Conservation (phyloP, 2,888 invertebrate species). For the Euzetes globulus region DNA sequence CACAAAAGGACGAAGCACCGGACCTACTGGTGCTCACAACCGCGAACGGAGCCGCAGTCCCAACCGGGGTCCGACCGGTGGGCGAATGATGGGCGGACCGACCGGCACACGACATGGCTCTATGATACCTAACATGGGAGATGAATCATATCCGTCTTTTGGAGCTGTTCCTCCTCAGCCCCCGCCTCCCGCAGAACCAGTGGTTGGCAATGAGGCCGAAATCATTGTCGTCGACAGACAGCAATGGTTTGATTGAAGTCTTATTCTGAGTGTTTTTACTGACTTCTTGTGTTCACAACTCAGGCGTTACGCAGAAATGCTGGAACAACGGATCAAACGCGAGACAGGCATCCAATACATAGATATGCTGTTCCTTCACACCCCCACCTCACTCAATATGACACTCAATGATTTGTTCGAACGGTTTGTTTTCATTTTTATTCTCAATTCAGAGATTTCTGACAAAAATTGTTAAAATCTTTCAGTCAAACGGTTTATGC, state of each 20-base stretch:
- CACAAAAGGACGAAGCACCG: neutral
- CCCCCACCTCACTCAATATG: slow-evolving; percentile 27
- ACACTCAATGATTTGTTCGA: slow-evolving; percentile 35
- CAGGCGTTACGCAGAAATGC: slow-evolving; percentile 33
- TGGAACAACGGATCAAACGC: slow-evolving; percentile 20
- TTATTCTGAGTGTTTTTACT: neutral
- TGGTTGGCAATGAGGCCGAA: slow-evolving; percentile 32
- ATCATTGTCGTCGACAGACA: slow-evolving; percentile 34
- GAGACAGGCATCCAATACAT: slow-evolving; percentile 32
- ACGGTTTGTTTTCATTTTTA: slow-evolving; percentile 14
- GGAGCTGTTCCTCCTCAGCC: slow-evolving; percentile 4
- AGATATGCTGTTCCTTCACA: slow-evolving; percentile 33
- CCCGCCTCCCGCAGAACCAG: neutral
- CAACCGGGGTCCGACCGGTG: neutral
- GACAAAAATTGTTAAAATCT: too few relatives aligned
- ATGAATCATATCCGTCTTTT: neutral
- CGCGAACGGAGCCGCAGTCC: neutral
- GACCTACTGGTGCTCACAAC: neutral
- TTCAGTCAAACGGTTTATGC: slow-evolving; percentile 34
- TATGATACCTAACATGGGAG: neutral
- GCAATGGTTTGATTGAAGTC: slow-evolving; percentile 28
- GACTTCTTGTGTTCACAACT: neutral
- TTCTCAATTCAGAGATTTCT: neutral
- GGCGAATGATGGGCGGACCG: slow-evolving; percentile 2
- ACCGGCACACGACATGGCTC: slow-evolving; percentile 17